phyloP scores from a whole-genome alignment of 2,888 invertebrate genomes.

The Hypselothyrea guttata region DNA sequence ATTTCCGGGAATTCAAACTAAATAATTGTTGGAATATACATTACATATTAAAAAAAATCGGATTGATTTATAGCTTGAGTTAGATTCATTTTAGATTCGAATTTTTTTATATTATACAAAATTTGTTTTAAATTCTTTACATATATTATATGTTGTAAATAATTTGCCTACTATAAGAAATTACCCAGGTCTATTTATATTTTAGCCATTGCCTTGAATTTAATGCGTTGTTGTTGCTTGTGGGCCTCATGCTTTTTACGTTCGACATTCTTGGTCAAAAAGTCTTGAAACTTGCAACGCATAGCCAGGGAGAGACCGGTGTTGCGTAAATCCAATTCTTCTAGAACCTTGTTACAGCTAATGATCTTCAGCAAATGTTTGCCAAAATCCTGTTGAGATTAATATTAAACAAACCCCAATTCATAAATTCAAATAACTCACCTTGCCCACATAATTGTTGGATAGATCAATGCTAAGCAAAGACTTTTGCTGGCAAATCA shows the following conservation, averaged over 20 bases:
- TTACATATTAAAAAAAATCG: background rate
- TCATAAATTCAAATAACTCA: conserved; percentile 24
- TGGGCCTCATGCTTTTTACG: conserved; percentile 52
- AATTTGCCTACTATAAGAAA: no score
- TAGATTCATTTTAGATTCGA: background rate
- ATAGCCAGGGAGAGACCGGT: conserved; percentile 73
- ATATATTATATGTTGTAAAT: no score
- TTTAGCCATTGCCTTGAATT: conserved; percentile 57
- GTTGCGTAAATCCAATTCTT: conserved; percentile 77
- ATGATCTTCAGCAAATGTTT: conserved; percentile 77
- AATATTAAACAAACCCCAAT: no score
- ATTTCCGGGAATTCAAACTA: no score
- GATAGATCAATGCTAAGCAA: conserved; percentile 74
- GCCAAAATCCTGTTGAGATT: conserved; percentile 71
- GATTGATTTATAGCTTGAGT: no score
- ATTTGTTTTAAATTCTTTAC: no score
- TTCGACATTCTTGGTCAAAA: conserved; percentile 59
- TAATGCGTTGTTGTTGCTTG: conserved; percentile 54
- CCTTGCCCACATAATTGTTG: conserved; percentile 79
- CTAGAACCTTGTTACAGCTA: conserved; percentile 75
- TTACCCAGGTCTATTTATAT: conserved; percentile 14
- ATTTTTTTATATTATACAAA: no score
- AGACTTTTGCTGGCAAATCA: conserved; percentile 76
- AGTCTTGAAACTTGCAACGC: conserved; percentile 71
- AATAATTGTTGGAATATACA: no score